These are phyloP conservation scores for Heliconius hermathena DNA, from an alignment of 1,140 invertebrate species.

Conservation along the genomic window DNA sequence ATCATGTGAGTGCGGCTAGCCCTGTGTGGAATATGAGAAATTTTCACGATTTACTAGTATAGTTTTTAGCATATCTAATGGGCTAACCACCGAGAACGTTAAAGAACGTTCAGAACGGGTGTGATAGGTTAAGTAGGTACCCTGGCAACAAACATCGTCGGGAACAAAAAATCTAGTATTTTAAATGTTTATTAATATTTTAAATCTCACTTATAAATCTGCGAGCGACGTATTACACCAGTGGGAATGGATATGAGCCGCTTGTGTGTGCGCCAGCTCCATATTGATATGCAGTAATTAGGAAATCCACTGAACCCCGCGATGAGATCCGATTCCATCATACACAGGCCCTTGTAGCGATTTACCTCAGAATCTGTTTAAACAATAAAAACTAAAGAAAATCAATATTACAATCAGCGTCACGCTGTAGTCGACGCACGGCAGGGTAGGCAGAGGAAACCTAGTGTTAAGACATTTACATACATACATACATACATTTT, in stretches of 20 bases:
- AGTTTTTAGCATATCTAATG: too few species aligned
- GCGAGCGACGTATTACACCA: constrained; percentile 56
- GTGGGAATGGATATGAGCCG: constrained; percentile 65
- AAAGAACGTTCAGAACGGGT: too few species aligned
- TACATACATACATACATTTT: too few species aligned
- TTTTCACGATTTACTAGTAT: neutral
- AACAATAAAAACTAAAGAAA: neutral
- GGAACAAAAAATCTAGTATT: neutral
- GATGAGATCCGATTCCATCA: constrained; percentile 82
- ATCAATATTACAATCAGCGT: neutral
- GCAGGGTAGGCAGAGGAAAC: neutral
- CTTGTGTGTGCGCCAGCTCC: constrained; percentile 82
- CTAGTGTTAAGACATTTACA: neutral
- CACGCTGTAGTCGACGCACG: too few species aligned
- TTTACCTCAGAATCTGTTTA: constrained; percentile 64
- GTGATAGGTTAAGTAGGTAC: too few species aligned
- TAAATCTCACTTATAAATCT: constrained; percentile 63
- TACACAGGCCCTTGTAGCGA: constrained; percentile 75
- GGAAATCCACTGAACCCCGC: constrained; percentile 79
- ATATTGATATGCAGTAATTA: constrained; percentile 79
- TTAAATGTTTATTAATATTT: too few species aligned
- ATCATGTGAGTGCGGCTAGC: constrained; percentile 65
- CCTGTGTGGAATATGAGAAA: constrained; percentile 41
- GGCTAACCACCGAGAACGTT: too few species aligned
- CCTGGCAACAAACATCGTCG: too few species aligned